A percentile compares a stretch with the other conserved stretches of the same genome.
phyloP scores from a whole-genome alignment of 2,113 vertebrate genomes.

The Brachyistius frenatus region DNA sequence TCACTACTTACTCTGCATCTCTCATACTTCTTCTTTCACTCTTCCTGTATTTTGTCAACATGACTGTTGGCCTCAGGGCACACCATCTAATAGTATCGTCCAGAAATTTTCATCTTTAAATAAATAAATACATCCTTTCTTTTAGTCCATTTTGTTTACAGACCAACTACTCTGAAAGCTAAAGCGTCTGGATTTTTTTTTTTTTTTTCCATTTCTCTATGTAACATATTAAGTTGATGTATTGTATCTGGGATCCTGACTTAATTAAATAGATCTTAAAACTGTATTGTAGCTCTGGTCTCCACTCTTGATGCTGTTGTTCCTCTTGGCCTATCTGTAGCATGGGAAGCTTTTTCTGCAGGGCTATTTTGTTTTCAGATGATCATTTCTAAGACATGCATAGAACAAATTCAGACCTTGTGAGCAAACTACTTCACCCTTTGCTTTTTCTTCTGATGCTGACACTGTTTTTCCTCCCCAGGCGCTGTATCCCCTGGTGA shows the following conservation, averaged over 20 bases:
- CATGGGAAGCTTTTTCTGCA: no score
- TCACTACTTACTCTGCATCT: conserved; percentile 5
- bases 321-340: not conserved
- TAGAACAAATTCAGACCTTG: not conserved
- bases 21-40: conserved; percentile 15
- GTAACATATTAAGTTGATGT: no score
- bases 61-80: not conserved
- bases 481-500: conserved; percentile 98
- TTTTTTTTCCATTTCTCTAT: no score
- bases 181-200: not conserved
- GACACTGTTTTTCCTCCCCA: conserved; percentile 62
- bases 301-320: not conserved
- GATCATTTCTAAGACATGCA: not conserved
- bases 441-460: not conserved
- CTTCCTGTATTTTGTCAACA: conserved; percentile 28
- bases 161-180: not conserved
- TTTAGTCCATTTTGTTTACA: conserved; percentile 18
- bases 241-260: no score
- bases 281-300: not conserved
- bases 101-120: not conserved
- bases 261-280: not conserved
- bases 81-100: not conserved
- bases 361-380: not conserved
- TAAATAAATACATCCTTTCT: not conserved
- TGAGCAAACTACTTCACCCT: not conserved